Percentiles rank a stretch among this genome's conserved stretches.
phyloP scores from a whole-genome alignment of 2,113 vertebrate genomes.

The Tetrax tetrax region DNA sequence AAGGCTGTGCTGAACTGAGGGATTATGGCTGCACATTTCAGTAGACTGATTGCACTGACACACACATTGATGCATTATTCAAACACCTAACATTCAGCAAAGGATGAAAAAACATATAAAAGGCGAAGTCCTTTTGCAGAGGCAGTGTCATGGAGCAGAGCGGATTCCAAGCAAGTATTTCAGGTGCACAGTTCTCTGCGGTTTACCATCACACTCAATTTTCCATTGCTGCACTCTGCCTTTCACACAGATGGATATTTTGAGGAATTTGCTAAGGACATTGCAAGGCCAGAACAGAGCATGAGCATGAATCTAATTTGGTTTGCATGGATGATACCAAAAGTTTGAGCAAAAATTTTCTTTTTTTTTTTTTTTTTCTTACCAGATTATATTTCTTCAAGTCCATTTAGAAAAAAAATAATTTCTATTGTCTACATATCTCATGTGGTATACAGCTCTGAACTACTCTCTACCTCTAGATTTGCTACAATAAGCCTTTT shows the following conservation, averaged over 20 bases:
- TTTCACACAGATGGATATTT: neutral
- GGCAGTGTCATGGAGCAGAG: neutral
- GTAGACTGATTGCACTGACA: neutral
- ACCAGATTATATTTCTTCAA: neutral
- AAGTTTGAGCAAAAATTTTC: neutral
- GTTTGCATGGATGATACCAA: neutral
- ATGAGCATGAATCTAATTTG: slow-evolving; percentile 26
- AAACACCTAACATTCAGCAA: neutral
- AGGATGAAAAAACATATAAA: neutral
- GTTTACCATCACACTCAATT: neutral
- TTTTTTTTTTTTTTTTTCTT: neutral
- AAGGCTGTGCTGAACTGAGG: neutral
- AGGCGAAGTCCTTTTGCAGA: neutral
- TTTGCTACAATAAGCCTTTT: neutral
- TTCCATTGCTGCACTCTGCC: neutral
- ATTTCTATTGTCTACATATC: neutral
- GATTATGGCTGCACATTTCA: neutral
- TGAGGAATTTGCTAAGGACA: slow-evolving; percentile 1
- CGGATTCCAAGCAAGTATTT: neutral
- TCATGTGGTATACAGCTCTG: neutral
- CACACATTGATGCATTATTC: neutral
- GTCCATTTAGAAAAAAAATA: neutral
- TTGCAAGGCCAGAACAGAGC: neutral
- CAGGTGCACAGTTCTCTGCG: neutral
- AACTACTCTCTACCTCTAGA: neutral